Evolutionary conservation across 2,113 vertebrate genomes (phyloP).

Genomic region (Pipra filicauda): DNA sequence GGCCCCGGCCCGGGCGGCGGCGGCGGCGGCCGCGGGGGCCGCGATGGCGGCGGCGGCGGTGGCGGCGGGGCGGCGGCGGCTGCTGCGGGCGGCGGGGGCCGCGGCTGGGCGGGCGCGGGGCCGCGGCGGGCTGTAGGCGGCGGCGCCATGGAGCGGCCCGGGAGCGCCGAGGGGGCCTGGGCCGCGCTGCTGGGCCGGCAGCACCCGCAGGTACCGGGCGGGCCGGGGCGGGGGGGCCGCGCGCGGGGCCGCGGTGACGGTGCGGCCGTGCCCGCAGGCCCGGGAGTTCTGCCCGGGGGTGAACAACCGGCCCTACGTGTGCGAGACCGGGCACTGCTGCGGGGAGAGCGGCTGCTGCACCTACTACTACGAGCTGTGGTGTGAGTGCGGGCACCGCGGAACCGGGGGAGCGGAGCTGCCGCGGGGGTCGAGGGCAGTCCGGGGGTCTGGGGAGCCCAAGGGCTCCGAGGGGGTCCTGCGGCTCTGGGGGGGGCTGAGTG

Average conservation of each 20-base stretch:
- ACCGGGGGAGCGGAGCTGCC: background rate
- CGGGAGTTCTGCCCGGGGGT: slow-evolving; percentile 86
- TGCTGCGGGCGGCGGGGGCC: too few species aligned
- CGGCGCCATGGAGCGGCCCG: too few species aligned
- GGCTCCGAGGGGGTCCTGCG: background rate
- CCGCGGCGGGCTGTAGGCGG: too few species aligned
- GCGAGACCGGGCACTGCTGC: slow-evolving; percentile 95
- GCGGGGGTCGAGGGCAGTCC: too few species aligned
- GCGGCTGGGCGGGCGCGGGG: too few species aligned
- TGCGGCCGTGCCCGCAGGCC: slow-evolving; percentile 56
- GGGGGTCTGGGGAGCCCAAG: background rate
- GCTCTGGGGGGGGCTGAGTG: too few species aligned
- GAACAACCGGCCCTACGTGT: slow-evolving; percentile 88
- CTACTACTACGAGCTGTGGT: slow-evolving; percentile 98
- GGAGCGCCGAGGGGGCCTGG: too few species aligned
- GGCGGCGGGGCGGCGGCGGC: too few species aligned
- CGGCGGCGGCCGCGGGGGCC: too few species aligned
- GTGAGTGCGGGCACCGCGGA: slow-evolving; percentile 76
- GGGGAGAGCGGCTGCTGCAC: slow-evolving; percentile 96
- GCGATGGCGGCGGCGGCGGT: too few species aligned
- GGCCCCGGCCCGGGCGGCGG: too few species aligned
- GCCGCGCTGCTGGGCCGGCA: too few species aligned
- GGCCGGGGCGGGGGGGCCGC: background rate
- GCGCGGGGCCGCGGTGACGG: slow-evolving; percentile 57
- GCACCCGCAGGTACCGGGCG: background rate